These are phyloP conservation scores for Apolygus lucorum DNA, from an alignment of 1,140 invertebrate species.

Conservation along the genomic window DNA sequence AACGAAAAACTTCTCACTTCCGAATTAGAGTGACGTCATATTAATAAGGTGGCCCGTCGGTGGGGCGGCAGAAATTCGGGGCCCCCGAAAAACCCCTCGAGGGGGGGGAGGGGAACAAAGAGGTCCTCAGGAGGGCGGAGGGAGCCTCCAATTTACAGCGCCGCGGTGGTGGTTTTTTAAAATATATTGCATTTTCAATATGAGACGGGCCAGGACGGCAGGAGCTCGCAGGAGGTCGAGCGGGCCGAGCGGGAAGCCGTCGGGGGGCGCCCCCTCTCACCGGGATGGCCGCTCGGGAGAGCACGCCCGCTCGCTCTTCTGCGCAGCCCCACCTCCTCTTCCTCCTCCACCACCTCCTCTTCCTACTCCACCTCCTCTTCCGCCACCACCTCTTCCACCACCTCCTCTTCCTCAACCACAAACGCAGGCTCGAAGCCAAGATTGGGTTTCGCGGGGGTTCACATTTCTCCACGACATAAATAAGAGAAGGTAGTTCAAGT, in stretches of 20 bases:
- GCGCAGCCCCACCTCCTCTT: neutral
- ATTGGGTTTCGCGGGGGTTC: too few species aligned
- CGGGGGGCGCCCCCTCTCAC: neutral
- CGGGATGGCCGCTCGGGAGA: too few species aligned
- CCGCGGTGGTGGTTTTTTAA: conserved; percentile 17
- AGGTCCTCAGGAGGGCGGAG: neutral
- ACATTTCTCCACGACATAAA: too few species aligned
- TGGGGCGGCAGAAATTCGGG: too few species aligned
- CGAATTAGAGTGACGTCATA: too few species aligned
- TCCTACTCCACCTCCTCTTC: neutral
- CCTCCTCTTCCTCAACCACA: too few species aligned
- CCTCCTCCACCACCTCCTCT: neutral
- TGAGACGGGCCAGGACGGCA: conserved; percentile 17
- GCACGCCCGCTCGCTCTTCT: too few species aligned
- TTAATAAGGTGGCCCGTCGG: too few species aligned
- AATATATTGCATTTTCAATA: conserved; percentile 29
- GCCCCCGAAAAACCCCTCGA: too few species aligned
- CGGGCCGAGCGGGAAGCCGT: neutral
- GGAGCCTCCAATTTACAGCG: conserved; percentile 7
- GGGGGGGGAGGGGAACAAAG: neutral
- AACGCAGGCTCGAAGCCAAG: too few species aligned
- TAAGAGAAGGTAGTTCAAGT: too few species aligned
- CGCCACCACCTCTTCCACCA: neutral
- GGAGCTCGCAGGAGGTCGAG: conserved; percentile 17
- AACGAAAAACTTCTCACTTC: too few species aligned